Evolutionary conservation across 2,113 vertebrate genomes (phyloP), one percentile per base, ranked within the genome.

Genomic region (Pterocles orientalis): DNA sequence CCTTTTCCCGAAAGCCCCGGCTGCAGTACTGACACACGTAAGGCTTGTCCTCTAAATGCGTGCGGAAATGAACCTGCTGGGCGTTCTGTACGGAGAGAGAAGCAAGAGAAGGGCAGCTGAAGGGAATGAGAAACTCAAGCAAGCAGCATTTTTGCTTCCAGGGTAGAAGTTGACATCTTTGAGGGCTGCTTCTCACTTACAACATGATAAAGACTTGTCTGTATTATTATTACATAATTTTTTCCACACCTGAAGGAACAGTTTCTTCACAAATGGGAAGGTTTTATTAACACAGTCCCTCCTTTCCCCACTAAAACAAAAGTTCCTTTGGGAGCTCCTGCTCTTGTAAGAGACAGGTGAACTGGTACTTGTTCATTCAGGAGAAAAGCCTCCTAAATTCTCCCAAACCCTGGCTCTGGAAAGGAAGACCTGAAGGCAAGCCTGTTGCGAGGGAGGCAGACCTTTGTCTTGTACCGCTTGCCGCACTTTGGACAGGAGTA

Each of bases 381-480:
- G 3, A 77, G 65, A 43, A 61, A 72, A 92, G 24, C 50, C 68
- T 75, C 29, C 66, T 17, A 11, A 43, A 51, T 29, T 18, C 7
- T 62, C 28, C 36, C 89, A 60, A 3, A 14, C 28, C 9, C 50
- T 20, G 10, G 58, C 68, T 70, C 6, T 81, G 71, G 78, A 45
- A 51, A 51, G 57, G 65, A 8, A 12, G 60, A 47, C 0, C 4
- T 7, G 36, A 25, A 36, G 33, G 34, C 33, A 21, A 41, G 18
- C 8, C 23, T 17, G 31, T 2, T 5, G 25, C 2, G 29, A 10
- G 10, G 56, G 25, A 34, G 8, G 5, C 94, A 10, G 80, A 99
- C 99, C 99, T 99, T 99, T 28, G 99, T 99, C 95, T 99, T 99
- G 97, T 99, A 99, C 41, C 98, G 98, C 95, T 99, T 99, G 97